Conservation (phyloP, 1,140 invertebrate genomes). For the Scaptomyza hsui region DNA sequence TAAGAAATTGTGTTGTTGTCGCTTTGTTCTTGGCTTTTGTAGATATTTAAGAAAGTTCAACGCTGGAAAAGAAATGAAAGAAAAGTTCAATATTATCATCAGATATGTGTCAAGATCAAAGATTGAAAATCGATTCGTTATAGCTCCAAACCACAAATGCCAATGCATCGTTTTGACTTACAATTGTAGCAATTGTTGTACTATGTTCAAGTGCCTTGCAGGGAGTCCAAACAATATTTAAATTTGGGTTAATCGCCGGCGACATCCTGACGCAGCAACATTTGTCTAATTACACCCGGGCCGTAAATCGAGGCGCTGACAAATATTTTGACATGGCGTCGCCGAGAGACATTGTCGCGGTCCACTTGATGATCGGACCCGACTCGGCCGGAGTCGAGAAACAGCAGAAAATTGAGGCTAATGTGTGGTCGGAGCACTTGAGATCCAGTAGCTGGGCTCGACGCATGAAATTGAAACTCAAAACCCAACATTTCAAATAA, state of each 20-base stretch:
- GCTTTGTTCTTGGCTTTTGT: slow-evolving; percentile 57
- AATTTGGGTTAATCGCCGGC: slow-evolving; percentile 64
- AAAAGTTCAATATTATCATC: not conserved
- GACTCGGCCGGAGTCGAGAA: no score
- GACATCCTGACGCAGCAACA: slow-evolving; percentile 65
- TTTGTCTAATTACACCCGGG: slow-evolving; percentile 59
- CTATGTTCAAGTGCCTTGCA: slow-evolving; percentile 54
- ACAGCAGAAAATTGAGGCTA: slow-evolving; percentile 26
- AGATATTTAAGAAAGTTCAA: slow-evolving; percentile 40
- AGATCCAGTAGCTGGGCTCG: slow-evolving; percentile 52
- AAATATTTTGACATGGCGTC: slow-evolving; percentile 77
- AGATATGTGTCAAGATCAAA: not conserved
- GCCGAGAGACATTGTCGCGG: slow-evolving; percentile 28
- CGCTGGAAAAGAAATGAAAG: not conserved
- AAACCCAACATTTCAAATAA: slow-evolving; percentile 23
- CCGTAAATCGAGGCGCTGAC: slow-evolving; percentile 73
- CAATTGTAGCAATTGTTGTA: not conserved
- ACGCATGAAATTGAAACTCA: slow-evolving; percentile 35
- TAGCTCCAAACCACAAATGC: not conserved
- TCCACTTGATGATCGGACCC: slow-evolving; percentile 21
- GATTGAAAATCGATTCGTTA: not conserved
- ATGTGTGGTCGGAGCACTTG: slow-evolving; percentile 76
- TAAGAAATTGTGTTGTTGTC: slow-evolving; percentile 22
- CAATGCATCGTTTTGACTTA: not conserved
- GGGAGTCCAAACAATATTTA: slow-evolving; percentile 24